These are phyloP conservation scores for Falco rusticolus DNA, from an alignment of 2,797 vertebrate species.

Conservation along the genomic window DNA sequence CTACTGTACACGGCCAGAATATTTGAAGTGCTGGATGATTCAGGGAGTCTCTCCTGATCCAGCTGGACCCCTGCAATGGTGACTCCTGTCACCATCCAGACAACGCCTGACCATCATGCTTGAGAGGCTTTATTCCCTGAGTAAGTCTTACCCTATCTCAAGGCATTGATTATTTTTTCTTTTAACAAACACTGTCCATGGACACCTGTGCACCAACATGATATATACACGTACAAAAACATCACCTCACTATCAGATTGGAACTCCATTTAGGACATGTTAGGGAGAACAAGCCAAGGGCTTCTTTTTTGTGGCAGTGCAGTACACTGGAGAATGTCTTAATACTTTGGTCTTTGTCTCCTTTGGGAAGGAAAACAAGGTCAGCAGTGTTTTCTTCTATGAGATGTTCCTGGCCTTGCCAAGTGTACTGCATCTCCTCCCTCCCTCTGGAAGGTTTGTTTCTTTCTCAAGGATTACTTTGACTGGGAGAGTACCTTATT, in stretches of 20 bases:
- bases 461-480: background rate
- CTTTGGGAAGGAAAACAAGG: fast-evolving
- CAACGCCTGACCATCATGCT: background rate
- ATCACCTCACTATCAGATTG: too few relatives aligned
- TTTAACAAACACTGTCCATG: fast-evolving
- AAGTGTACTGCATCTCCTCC: background rate
- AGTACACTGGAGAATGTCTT: background rate
- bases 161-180: background rate
- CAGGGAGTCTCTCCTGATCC: background rate
- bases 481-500: background rate
- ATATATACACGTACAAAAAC: background rate
- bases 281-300: background rate
- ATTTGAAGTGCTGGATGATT: background rate
- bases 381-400: background rate
- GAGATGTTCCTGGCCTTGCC: background rate
- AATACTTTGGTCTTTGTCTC: background rate
- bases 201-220: background rate
- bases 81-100: background rate
- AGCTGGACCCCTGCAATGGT: background rate
- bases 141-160: fast-evolving
- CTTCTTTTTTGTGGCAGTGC: background rate
- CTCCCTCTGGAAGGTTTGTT: background rate
- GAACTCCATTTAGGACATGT: fast-evolving
- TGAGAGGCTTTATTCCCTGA: background rate
- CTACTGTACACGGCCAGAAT: fast-evolving